A percentile compares a stretch with the other conserved stretches of the same genome.
These are phyloP conservation scores for Epirrhoe tristata DNA, from an alignment of 2,888 invertebrate genomes.

Conservation along the genomic window DNA sequence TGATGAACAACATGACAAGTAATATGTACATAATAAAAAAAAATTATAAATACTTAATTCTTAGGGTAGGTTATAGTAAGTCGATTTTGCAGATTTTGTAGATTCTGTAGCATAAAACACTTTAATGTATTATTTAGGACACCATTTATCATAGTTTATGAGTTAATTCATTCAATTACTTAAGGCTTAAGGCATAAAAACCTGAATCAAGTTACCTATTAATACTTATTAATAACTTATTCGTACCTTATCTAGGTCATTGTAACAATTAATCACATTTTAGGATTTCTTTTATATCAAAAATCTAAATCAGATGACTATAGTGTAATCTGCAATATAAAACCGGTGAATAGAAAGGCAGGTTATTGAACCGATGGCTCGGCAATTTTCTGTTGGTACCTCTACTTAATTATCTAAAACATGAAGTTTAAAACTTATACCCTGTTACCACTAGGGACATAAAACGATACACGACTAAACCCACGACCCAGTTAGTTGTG, in stretches of 20 bases:
- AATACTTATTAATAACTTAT: neutral
- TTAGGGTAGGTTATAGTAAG: no score
- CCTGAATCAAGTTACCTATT: neutral
- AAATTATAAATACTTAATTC: no score
- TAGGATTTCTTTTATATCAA: conserved; percentile 5
- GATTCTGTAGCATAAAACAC: neutral
- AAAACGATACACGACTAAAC: neutral
- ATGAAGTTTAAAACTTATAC: no score
- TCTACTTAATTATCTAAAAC: neutral
- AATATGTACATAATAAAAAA: no score
- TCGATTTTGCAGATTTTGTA: no score
- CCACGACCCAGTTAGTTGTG: neutral
- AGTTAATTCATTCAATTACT: neutral
- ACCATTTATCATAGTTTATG: neutral
- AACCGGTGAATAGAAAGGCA: neutral
- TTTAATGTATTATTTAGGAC: neutral
- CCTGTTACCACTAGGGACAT: neutral
- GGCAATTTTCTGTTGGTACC: neutral
- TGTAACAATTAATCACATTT: conserved; percentile 8
- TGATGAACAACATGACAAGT: no score
- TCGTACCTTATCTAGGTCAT: neutral
- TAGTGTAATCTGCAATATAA: conserved; percentile 1
- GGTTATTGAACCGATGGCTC: conserved; percentile 12
- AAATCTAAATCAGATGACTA: conserved; percentile 10
- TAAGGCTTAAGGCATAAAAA: neutral